Evolutionary conservation across 2,113 vertebrate genomes (phyloP), one percentile per base, ranked within the genome.

Genomic region (Nerophis ophidion): DNA sequence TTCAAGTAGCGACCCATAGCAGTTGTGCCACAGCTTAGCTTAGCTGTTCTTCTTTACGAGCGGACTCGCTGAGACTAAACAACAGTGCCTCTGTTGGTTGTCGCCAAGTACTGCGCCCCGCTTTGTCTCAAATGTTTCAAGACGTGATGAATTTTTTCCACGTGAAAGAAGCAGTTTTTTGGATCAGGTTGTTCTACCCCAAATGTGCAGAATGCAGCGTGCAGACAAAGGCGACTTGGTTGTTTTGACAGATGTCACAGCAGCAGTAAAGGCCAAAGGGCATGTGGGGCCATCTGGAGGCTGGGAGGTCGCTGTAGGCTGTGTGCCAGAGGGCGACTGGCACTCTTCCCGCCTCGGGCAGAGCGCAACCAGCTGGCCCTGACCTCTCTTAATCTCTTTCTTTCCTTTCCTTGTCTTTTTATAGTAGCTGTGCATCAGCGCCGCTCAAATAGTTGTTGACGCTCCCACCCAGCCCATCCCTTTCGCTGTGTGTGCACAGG

Each of bases 231-330:
- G 82, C 78, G 80, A 70, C 80, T 83, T 79, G 70, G 74, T 82
- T 84, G 79, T 84, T 84, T 80, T 86, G 85, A 86, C 88, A 89
- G 86, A 87, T 89, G 84, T 86, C 86, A 81, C 79, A 74, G 81
- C 76, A 76, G 85, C 83, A 84, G 81, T 66, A 79, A 81, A 71
- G 76, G 78, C 87, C 77, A 74, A 75, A 80, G 88, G 87, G 84
- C 80, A 76, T 50, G 44, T 68, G 80, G 70, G 82, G 84, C 87
- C 87, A 89, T 88, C 81, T 90, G 86, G 88, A 86, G 83, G 80
- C 81, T 60, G 76, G 61, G 73, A 66, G 81, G 81, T 83, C 71
- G 82, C 83, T 79, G 70, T 42, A 13, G 69, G 83, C 70, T 6
- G 17, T 13, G 8, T 47, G 72, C 87, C 83, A 5, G 0, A 57